Percentiles rank a stretch among this genome's conserved stretches.
phyloP scores from a whole-genome alignment of 2,113 vertebrate species.

The Sorex araneus region DNA sequence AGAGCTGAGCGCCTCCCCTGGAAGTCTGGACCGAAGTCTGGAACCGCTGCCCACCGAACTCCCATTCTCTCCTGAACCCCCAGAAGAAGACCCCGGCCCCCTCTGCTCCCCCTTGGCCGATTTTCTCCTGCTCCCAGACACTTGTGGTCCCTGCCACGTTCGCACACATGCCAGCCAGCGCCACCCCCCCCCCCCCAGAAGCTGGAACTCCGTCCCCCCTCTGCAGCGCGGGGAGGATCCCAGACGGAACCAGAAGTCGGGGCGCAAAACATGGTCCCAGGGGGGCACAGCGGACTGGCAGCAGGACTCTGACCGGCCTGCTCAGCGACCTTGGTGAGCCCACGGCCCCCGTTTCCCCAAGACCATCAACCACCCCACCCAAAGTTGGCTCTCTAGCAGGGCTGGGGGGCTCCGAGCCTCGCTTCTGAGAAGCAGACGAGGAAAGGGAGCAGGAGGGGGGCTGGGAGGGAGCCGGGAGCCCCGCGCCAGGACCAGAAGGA shows the following conservation, averaged over 20 bases:
- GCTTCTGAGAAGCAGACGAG: not conserved
- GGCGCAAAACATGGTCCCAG: not conserved
- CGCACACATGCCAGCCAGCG: not conserved
- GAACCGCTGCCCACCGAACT: too few relatives aligned
- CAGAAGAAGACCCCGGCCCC: not conserved
- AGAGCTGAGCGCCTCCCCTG: not conserved
- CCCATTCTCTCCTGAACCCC: not conserved
- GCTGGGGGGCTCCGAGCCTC: not conserved
- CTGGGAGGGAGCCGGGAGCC: not conserved
- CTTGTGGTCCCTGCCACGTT: not conserved
- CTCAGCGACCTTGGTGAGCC: conserved; percentile 14
- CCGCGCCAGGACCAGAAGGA: not conserved
- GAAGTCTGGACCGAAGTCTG: not conserved
- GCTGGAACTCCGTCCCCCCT: not conserved
- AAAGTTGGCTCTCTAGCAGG: conserved; percentile 39
- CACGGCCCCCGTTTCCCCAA: conserved; percentile 61
- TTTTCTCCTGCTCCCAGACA: conserved; percentile 1
- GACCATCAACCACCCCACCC: not conserved
- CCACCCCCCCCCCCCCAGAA: not conserved
- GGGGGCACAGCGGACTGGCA: not conserved
- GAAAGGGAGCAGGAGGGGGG: not conserved
- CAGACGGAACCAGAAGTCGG: not conserved
- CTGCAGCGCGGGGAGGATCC: not conserved
- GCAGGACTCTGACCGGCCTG: not conserved
- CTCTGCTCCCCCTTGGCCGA: not conserved